Percentiles rank a stretch among this genome's conserved stretches.
phyloP scores from a whole-genome alignment of 2,888 invertebrate genomes.

The Aphidoletes aphidimyza region DNA sequence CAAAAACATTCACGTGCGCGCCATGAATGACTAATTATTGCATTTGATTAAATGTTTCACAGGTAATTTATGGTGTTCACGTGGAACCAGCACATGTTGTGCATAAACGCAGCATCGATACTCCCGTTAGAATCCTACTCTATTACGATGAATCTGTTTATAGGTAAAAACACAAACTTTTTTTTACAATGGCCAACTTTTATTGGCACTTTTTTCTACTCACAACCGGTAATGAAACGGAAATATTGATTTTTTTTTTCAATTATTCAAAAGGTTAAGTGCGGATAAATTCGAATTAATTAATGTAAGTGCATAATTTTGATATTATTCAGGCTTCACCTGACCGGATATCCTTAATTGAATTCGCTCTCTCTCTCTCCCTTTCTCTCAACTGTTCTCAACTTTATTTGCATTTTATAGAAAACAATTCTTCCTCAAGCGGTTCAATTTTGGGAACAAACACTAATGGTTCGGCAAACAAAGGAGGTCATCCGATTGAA shows the following conservation, averaged over 20 bases:
- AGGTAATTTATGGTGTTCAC: constrained; percentile 86
- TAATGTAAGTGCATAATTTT: constrained; percentile 77
- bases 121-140: constrained; percentile 84
- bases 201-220: not conserved
- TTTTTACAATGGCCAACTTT: not conserved
- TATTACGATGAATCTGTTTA: constrained; percentile 89
- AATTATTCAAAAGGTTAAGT: constrained; percentile 76
- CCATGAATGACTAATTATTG: not conserved
- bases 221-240: too few relatives aligned
- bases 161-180: constrained; percentile 69
- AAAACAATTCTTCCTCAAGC: constrained; percentile 91
- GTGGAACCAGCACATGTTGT: constrained; percentile 82
- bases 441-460: constrained; percentile 92
- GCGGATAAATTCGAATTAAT: constrained; percentile 86
- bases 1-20: too few relatives aligned
- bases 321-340: not conserved
- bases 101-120: constrained; percentile 82
- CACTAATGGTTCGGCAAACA: constrained; percentile 88
- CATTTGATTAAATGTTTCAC: constrained; percentile 62
- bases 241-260: constrained; percentile 56
- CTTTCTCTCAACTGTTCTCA: not conserved
- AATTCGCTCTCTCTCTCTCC: not conserved
- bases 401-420: constrained; percentile 66
- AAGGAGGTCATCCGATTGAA: constrained; percentile 87
- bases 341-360: too few relatives aligned